Percentiles rank a stretch among this genome's conserved stretches.
Conservation (phyloP, 64 coral and sea anemone genomes). For the Hydrozoanthus tunicans region DNA sequence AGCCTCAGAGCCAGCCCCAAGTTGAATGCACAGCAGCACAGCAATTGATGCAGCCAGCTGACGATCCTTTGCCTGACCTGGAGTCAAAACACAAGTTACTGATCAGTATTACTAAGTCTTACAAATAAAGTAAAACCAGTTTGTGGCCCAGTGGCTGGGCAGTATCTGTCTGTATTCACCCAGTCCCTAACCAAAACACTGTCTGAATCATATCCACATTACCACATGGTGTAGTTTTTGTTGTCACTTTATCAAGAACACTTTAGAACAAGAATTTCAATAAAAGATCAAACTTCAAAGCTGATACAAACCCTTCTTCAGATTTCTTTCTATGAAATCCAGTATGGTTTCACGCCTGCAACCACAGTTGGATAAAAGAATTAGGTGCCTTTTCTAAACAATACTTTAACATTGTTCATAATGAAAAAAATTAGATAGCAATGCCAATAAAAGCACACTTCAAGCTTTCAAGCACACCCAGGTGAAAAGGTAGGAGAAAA, state of each 20-base stretch:
- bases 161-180: too few relatives aligned
- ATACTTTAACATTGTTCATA: too few relatives aligned
- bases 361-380: background rate
- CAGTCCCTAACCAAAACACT: too few relatives aligned
- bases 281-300: background rate
- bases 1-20: conserved; percentile 70
- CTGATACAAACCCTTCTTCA: conserved; percentile 72
- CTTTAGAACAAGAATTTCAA: background rate
- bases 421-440: too few relatives aligned
- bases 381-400: too few relatives aligned
- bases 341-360: conserved; percentile 70
- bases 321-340: conserved; percentile 76
- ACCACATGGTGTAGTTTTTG: too few relatives aligned
- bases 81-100: background rate
- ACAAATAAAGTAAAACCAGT: background rate
- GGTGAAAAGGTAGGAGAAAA: too few relatives aligned
- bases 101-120: background rate
- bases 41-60: conserved; percentile 80
- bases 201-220: too few relatives aligned
- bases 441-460: too few relatives aligned
- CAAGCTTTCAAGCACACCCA: too few relatives aligned
- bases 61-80: conserved; percentile 69
- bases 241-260: background rate
- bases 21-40: conserved; percentile 81
- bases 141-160: background rate